A percentile compares a stretch with the other conserved stretches of the same genome.
phyloP scores from a whole-genome alignment of 2,113 vertebrate species.

The Callorhinus ursinus region DNA sequence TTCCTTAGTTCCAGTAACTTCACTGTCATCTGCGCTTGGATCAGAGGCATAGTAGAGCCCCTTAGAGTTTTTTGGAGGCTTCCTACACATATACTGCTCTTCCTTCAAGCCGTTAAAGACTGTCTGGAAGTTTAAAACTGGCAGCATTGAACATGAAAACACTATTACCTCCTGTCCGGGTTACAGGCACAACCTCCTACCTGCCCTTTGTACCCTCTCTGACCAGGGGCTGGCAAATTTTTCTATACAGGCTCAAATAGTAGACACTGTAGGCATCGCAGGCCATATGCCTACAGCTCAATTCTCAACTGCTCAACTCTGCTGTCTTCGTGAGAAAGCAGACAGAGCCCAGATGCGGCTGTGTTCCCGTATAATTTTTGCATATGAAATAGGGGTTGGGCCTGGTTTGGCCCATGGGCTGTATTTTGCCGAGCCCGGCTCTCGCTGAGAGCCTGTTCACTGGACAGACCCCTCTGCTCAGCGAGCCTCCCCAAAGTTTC shows the following conservation, averaged over 20 bases:
- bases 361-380: neutral
- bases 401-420: fast-evolving
- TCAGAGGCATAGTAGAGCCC: neutral
- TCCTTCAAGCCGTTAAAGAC: neutral
- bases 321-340: neutral
- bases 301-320: neutral
- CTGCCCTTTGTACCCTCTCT: neutral
- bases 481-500: neutral
- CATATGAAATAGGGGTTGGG: neutral
- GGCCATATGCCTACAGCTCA: neutral
- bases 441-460: neutral
- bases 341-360: too few species aligned
- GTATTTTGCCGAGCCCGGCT: neutral
- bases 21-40: neutral
- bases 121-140: neutral
- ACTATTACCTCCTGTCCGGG: neutral
- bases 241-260: neutral
- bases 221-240: neutral
- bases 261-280: neutral
- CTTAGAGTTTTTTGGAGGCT: neutral
- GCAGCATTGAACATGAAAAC: neutral
- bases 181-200: neutral
- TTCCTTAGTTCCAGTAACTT: neutral
- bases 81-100: neutral
- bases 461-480: neutral